These are phyloP conservation scores for Stichodactyla helianthus DNA, from an alignment of 64 coral and sea anemone species.

Conservation along the genomic window DNA sequence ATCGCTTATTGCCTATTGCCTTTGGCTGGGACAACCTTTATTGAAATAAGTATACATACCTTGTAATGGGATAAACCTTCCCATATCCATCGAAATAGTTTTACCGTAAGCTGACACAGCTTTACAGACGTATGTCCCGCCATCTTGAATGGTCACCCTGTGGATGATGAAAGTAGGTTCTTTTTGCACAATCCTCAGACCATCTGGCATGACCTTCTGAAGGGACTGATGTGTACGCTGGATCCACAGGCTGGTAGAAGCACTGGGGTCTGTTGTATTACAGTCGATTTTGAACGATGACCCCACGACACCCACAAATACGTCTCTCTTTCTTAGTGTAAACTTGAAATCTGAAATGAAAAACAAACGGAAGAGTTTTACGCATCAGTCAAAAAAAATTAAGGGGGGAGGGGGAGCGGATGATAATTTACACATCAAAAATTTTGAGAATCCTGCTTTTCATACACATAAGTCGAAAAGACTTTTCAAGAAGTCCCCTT, in stretches of 20 bases:
- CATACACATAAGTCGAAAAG: no score
- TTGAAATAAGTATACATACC: conserved; percentile 4
- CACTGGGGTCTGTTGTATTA: conserved; percentile 17
- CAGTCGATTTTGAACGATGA: conserved; percentile 30
- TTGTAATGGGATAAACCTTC: conserved; percentile 34
- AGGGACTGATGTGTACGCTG: neutral
- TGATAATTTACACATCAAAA: no score
- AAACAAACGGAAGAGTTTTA: neutral
- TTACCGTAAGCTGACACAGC: conserved; percentile 20
- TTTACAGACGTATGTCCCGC: conserved; percentile 55
- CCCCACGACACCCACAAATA: conserved; percentile 20
- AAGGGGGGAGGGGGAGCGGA: neutral
- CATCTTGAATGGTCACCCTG: conserved; percentile 45
- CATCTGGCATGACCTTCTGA: conserved; percentile 25
- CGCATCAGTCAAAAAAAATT: neutral
- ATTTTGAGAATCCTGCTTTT: no score
- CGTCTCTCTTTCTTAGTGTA: neutral
- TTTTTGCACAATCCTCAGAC: neutral
- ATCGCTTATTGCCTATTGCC: no score
- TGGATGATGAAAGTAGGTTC: conserved; percentile 37
- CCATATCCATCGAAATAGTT: conserved; percentile 38
- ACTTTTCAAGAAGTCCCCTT: no score
- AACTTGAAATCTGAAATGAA: conserved; percentile 42
- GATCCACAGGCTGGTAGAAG: conserved; percentile 20
- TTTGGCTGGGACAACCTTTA: no score